These are phyloP conservation scores for Chaetura pelagica DNA, from an alignment of 2,113 vertebrate genomes.

Conservation along the genomic window DNA sequence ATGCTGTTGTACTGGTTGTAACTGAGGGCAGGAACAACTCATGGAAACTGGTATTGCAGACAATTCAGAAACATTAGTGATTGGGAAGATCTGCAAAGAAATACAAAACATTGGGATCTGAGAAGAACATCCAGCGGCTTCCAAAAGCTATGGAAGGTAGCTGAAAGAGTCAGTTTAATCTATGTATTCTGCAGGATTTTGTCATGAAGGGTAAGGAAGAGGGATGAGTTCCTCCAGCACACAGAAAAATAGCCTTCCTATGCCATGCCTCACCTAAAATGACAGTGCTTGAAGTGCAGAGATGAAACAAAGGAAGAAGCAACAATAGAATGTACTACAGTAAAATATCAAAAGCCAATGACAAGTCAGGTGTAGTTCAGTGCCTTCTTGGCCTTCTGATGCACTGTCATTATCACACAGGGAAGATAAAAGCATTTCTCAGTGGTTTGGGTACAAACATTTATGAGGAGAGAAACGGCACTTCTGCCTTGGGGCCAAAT, in stretches of 20 bases:
- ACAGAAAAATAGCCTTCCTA: neutral
- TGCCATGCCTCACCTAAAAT: neutral
- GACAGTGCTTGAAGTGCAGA: neutral
- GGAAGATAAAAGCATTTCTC: slow-evolving; percentile 63
- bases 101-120: neutral
- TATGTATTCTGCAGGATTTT: neutral
- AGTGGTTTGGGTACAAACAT: slow-evolving; percentile 4
- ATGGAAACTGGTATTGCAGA: neutral
- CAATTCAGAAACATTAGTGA: neutral
- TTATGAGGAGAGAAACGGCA: neutral
- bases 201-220: neutral
- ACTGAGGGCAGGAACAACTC: neutral
- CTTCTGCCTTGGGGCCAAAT: slow-evolving; percentile 21
- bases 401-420: slow-evolving; percentile 29
- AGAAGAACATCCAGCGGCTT: neutral
- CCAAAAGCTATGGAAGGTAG: neutral
- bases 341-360: slow-evolving; percentile 55
- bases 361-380: slow-evolving; percentile 37
- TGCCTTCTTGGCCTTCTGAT: slow-evolving; percentile 53
- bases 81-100: neutral
- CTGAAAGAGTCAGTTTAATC: neutral
- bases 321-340: neutral
- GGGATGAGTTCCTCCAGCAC: neutral
- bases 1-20: neutral
- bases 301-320: slow-evolving; percentile 38